Evolutionary conservation across 2,797 vertebrate species (phyloP), one percentile per base, ranked within the genome.

Genomic region (Knipowitschia caucasica): DNA sequence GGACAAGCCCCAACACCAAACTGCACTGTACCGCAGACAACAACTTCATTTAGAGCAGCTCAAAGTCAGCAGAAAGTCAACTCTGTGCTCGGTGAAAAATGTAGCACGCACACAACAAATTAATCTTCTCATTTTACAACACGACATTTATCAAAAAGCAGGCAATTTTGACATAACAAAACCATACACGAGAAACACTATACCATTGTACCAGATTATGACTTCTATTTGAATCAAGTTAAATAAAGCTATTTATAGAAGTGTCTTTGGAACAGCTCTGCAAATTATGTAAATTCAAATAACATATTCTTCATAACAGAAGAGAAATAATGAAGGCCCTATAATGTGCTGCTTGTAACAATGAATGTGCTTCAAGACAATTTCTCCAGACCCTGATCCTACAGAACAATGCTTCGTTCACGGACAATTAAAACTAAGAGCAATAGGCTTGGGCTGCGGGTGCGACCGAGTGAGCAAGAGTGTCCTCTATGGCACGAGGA

Each of bases 371-470:
- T 82, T 64, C 80, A 69, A 72, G 74, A 82, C 63, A 75, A 59
- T 72, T 81, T 63, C 68, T 61, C 75, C 71, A 70, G 62, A 68
- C 78, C 75, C 62, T 60, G 81, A 86, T 84, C 78, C 70, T 61
- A 65, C 73, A 73, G 83, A 84, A 88, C 82, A 86, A 85, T 82
- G 84, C 25, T 72, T 75, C 68, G 81, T 83, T 84, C 83, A 84
- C 74, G 83, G 77, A 83, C 82, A 86, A 91, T 87, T 89, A 84
- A 82, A 83, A 86, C 78, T 79, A 84, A 82, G 77, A 84, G 76
- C 75, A 83, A 81, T 74, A 72, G 80, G 67, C 67, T 83, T 85
- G 69, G 79, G 71, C 66, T 52, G 77, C n/a, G 77, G 67, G 81
- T 68, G 59, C 65, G 45, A n/a, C 73, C 69, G 53, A 72, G n/a